phyloP scores from a whole-genome alignment of 2,888 invertebrate genomes.

The Drosophila leonis region DNA sequence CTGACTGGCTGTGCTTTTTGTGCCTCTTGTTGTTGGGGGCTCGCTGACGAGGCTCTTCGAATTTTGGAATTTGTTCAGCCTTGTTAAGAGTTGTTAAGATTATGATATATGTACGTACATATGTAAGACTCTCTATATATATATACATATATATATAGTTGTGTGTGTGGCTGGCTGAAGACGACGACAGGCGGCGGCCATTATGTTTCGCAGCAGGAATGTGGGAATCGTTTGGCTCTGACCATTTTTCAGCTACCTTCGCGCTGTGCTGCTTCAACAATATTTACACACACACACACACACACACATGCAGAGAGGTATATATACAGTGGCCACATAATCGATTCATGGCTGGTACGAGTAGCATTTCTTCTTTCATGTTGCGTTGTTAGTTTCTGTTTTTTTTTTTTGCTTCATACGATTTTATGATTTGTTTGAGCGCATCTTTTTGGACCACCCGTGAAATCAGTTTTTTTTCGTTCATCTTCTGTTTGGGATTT shows the following conservation, averaged over 20 bases:
- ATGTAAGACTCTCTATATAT: slow-evolving; percentile 13
- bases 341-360: slow-evolving; percentile 80
- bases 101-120: slow-evolving; percentile 81
- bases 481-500: slow-evolving; percentile 50
- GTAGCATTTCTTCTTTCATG: slow-evolving; percentile 78
- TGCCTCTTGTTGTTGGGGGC: slow-evolving; percentile 4
- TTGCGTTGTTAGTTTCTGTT: slow-evolving; percentile 73
- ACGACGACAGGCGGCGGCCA: slow-evolving; percentile 79
- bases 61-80: slow-evolving; percentile 83
- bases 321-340: slow-evolving; percentile 73
- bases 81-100: slow-evolving; percentile 85
- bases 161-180: slow-evolving; percentile 35
- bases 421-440: slow-evolving; percentile 83
- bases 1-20: slow-evolving; percentile 69
- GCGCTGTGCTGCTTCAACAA: slow-evolving; percentile 36
- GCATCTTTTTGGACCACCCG: slow-evolving; percentile 78
- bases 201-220: slow-evolving; percentile 84
- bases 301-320: slow-evolving; percentile 12
- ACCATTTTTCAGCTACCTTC: slow-evolving; percentile 71
- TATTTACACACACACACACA: slow-evolving; percentile 43
- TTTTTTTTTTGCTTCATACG: slow-evolving; percentile 55
- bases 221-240: slow-evolving; percentile 80
- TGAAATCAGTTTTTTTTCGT: slow-evolving; percentile 76
- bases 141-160: slow-evolving; percentile 19
- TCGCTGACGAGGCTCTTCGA: slow-evolving; percentile 64